Percentiles rank a stretch among this genome's conserved stretches.
These are phyloP conservation scores for Gymnarchus niloticus DNA, from an alignment of 2,113 vertebrate species.

Conservation along the genomic window DNA sequence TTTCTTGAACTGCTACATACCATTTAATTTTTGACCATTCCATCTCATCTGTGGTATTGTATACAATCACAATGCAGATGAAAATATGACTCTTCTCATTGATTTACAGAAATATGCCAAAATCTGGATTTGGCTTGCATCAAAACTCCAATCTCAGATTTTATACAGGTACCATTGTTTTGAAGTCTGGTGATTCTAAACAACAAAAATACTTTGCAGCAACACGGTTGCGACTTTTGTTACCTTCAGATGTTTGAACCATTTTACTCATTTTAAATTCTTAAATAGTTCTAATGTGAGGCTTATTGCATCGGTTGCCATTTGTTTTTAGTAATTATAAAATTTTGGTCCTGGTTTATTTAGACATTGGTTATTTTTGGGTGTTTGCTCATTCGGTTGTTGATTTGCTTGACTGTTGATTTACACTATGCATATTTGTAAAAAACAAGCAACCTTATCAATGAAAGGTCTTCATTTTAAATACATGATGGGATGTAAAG, in stretches of 20 bases:
- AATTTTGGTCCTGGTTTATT: slow-evolving; percentile 29
- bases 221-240: slow-evolving; percentile 64
- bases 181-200: slow-evolving; percentile 59
- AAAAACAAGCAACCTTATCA: slow-evolving; percentile 55
- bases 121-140: slow-evolving; percentile 62
- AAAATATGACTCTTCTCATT: slow-evolving; percentile 58
- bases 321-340: slow-evolving; percentile 68
- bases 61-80: too few relatives aligned
- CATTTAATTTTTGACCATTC: slow-evolving; percentile 52
- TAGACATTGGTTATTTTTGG: slow-evolving; percentile 56
- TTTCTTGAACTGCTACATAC: slow-evolving; percentile 33
- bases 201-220: slow-evolving; percentile 67
- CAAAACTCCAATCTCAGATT: slow-evolving; percentile 58
- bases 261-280: slow-evolving; percentile 51
- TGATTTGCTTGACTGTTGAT: slow-evolving; percentile 58
- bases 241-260: slow-evolving; percentile 63
- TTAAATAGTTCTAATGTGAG: slow-evolving; percentile 67
- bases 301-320: slow-evolving; percentile 61
- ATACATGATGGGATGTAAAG: slow-evolving; percentile 43
- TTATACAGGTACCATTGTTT: slow-evolving; percentile 47
- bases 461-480: slow-evolving; percentile 33
- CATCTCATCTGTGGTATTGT: slow-evolving; percentile 43
- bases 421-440: slow-evolving; percentile 52
- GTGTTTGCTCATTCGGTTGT: neutral
- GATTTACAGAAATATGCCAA: slow-evolving; percentile 59